A percentile compares a stretch with the other conserved stretches of the same genome.
These are phyloP conservation scores for Aplocera efformata DNA, from an alignment of 2,888 invertebrate species.

Conservation along the genomic window DNA sequence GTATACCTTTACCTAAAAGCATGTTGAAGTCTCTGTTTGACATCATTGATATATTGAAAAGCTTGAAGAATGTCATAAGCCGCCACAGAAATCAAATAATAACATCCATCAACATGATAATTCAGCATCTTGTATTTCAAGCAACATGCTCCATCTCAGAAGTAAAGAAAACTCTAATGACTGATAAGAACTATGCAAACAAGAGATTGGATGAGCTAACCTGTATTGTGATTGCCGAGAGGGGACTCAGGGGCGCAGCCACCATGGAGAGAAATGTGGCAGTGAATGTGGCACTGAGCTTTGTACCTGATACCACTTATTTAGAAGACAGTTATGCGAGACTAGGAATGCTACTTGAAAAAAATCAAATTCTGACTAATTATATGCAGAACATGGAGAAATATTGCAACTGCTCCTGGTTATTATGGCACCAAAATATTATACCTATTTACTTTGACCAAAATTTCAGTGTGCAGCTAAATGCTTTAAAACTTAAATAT, in stretches of 20 bases:
- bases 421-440: slow-evolving; percentile 90
- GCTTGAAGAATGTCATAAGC: slow-evolving; percentile 85
- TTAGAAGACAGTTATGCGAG: slow-evolving; percentile 83
- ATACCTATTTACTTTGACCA: slow-evolving; percentile 88
- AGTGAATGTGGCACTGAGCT: slow-evolving; percentile 84
- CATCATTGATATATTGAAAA: slow-evolving; percentile 89
- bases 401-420: slow-evolving; percentile 87
- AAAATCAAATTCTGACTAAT: slow-evolving; percentile 83
- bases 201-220: slow-evolving; percentile 86
- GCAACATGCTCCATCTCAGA: slow-evolving; percentile 83
- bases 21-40: slow-evolving; percentile 88
- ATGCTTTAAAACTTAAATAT: slow-evolving; percentile 81
- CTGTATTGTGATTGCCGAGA: slow-evolving; percentile 87
- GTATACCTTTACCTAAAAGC: slow-evolving; percentile 88
- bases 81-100: slow-evolving; percentile 85
- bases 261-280: slow-evolving; percentile 84
- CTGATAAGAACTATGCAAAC: slow-evolving; percentile 83
- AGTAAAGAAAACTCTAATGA: slow-evolving; percentile 84
- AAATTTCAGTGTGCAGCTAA: slow-evolving; percentile 83
- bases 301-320: slow-evolving; percentile 82
- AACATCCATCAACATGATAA: slow-evolving; percentile 86
- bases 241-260: slow-evolving; percentile 82
- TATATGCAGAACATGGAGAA: slow-evolving; percentile 79
- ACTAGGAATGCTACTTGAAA: slow-evolving; percentile 82
- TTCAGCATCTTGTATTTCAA: slow-evolving; percentile 90